Percentiles rank a stretch among this genome's conserved stretches.
Conservation (phyloP, 2,797 vertebrate genomes). For the Rhynchonycteris naso region DNA sequence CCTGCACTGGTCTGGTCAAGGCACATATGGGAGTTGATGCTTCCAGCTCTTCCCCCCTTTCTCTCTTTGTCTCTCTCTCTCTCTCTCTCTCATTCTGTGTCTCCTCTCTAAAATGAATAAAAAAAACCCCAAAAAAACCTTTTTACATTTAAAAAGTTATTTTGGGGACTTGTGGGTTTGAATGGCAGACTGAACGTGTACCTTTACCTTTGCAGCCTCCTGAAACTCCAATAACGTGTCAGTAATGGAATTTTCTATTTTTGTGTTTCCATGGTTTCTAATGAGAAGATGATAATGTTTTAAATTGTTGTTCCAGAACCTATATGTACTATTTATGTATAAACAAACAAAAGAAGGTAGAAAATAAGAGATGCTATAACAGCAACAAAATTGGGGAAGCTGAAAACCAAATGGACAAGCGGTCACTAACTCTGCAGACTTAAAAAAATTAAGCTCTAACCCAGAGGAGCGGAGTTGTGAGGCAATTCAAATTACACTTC, state of each 20-base stretch:
- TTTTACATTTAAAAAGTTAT: background rate
- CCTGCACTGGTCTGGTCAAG: too few species aligned
- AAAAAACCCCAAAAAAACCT: too few species aligned
- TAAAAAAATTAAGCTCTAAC: background rate
- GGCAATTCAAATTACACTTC: background rate
- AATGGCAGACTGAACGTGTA: background rate
- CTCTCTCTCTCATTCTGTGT: too few species aligned
- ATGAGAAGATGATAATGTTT: background rate
- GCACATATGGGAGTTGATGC: too few species aligned
- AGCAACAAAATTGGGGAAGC: conserved; percentile 11
- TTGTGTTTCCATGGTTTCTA: background rate
- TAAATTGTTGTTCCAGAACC: background rate
- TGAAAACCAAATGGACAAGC: conserved; percentile 24
- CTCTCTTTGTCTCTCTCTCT: too few species aligned
- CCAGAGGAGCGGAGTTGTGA: background rate
- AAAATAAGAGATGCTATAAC: background rate
- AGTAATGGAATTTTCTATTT: background rate
- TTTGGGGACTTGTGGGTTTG: background rate
- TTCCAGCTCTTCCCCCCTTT: too few species aligned
- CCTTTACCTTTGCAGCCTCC: background rate
- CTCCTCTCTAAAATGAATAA: too few species aligned
- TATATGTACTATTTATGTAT: background rate
- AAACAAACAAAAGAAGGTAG: background rate
- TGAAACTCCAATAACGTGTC: background rate
- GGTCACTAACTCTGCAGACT: background rate